These are phyloP conservation scores for Volucella bombylans DNA, from an alignment of 2,888 invertebrate species.

Conservation along the genomic window DNA sequence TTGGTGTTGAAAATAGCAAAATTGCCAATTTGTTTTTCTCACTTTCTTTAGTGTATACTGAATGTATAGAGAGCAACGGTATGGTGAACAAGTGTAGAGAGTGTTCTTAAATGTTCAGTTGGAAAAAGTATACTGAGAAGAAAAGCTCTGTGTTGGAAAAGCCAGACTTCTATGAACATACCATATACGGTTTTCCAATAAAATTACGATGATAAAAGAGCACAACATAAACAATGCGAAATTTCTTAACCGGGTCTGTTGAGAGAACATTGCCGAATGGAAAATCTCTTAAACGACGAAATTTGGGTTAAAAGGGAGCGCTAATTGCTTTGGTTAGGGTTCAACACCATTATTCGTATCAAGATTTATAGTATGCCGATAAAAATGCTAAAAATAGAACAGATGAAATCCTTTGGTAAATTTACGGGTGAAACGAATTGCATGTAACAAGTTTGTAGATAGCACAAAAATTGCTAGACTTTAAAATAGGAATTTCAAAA, in stretches of 20 bases:
- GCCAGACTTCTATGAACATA: conserved; percentile 1
- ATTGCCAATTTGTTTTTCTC: conserved; percentile 37
- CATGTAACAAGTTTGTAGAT: no score
- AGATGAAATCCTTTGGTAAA: no score
- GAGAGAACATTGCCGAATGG: background rate
- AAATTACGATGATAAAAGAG: conserved; percentile 38
- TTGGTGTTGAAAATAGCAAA: conserved; percentile 36
- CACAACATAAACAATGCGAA: conserved; percentile 45
- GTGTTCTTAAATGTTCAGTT: conserved; percentile 49
- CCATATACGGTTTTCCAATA: conserved; percentile 15
- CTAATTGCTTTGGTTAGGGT: no score
- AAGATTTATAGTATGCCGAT: no score
- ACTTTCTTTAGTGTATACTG: background rate
- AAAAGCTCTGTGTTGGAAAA: conserved; percentile 54
- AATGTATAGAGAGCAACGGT: conserved; percentile 21
- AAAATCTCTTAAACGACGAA: conserved; percentile 39
- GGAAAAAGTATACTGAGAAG: conserved; percentile 69
- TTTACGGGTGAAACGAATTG: no score
- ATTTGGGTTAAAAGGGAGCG: background rate
- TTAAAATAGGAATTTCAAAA: no score
- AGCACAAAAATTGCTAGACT: no score
- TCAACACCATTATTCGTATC: no score
- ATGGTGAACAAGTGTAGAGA: conserved; percentile 23
- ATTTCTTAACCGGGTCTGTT: conserved; percentile 25
- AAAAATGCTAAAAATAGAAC: no score